Conservation (phyloP, 2,797 vertebrate species). For the Semotilus atromaculatus region DNA sequence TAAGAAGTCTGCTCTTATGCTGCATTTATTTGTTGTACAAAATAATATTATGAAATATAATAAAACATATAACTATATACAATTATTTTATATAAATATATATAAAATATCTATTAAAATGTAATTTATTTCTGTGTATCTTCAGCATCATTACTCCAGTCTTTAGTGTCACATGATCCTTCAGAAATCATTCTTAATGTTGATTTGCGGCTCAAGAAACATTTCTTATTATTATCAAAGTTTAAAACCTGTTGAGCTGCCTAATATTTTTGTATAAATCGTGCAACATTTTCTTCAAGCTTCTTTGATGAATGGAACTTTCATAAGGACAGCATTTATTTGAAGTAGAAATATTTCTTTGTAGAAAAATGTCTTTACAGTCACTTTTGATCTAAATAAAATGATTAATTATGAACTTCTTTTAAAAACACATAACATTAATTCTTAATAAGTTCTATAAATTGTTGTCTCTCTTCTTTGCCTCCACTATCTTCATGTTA, state of each 20-base stretch:
- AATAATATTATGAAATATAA: not conserved
- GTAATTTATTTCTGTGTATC: not conserved
- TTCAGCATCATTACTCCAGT: not conserved
- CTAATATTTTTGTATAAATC: not conserved
- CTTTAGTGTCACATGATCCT: no score
- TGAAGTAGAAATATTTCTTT: not conserved
- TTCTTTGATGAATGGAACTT: not conserved
- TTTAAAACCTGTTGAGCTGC: no score
- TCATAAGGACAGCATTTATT: not conserved
- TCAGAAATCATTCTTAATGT: no score
- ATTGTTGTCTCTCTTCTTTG: not conserved
- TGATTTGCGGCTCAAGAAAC: no score
- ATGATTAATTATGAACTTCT: not conserved
- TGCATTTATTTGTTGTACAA: not conserved
- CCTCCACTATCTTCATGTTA: slow-evolving; percentile 10
- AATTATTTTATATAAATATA: not conserved
- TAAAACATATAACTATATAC: not conserved
- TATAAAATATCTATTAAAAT: not conserved
- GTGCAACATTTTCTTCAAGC: not conserved
- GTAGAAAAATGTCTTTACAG: not conserved
- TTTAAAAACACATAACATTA: not conserved
- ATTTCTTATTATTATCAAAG: no score
- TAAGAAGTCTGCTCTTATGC: not conserved
- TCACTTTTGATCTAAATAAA: not conserved
- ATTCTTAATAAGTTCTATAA: not conserved